phyloP scores from a whole-genome alignment of 2,113 vertebrate species.

The Xyrauchen texanus region DNA sequence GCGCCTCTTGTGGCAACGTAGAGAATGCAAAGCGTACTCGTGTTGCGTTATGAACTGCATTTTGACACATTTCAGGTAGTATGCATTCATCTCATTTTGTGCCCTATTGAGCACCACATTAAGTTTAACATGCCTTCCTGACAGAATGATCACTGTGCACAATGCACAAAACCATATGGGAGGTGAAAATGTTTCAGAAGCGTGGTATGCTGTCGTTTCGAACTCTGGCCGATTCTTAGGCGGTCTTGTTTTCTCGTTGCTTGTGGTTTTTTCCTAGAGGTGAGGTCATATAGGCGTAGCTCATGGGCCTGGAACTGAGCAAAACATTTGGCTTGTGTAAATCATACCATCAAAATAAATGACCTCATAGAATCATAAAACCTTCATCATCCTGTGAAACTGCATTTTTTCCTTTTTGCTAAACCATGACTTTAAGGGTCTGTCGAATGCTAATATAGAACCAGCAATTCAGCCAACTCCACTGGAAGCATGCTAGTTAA shows the following conservation, averaged over 20 bases:
- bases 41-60: too few species aligned
- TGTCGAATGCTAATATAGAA: slow-evolving; percentile 26
- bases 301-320: slow-evolving; percentile 64
- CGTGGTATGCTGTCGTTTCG: slow-evolving; percentile 60
- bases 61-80: not conserved
- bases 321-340: slow-evolving; percentile 64
- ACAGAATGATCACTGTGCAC: slow-evolving; percentile 51
- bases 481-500: slow-evolving; percentile 1
- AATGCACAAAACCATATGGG: slow-evolving; percentile 48
- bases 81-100: slow-evolving; percentile 16
- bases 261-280: slow-evolving; percentile 67
- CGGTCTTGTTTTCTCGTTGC: slow-evolving; percentile 67
- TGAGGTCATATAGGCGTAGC: slow-evolving; percentile 74
- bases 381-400: slow-evolving; percentile 62
- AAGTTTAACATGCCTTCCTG: slow-evolving; percentile 44
- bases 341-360: slow-evolving; percentile 68
- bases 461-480: slow-evolving; percentile 3
- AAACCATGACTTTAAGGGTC: slow-evolving; percentile 29
- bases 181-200: slow-evolving; percentile 59
- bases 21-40: too few species aligned
- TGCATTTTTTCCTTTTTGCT: slow-evolving; percentile 24
- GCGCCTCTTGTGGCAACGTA: too few species aligned
- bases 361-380: slow-evolving; percentile 72
- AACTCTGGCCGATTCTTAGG: slow-evolving; percentile 60
- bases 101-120: slow-evolving; percentile 30